phyloP scores from a whole-genome alignment of 2,797 vertebrate genomes.

The Peromyscus eremicus region DNA sequence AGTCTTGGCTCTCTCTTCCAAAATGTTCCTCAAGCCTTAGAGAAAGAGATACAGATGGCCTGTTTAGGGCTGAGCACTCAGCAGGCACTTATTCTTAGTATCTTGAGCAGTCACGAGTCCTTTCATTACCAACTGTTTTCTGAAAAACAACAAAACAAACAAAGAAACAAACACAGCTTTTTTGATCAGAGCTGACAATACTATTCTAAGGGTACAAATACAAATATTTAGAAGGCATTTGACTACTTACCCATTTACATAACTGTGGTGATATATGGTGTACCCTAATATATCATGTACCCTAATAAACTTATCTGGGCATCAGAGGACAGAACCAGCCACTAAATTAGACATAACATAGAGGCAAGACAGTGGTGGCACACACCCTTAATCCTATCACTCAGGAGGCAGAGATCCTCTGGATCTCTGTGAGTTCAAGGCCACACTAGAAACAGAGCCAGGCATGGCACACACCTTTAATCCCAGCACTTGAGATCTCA shows the following conservation, averaged over 20 bases:
- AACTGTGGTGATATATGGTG: not conserved
- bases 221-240: not conserved
- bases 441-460: too few relatives aligned
- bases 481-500: too few relatives aligned
- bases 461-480: too few relatives aligned
- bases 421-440: too few relatives aligned
- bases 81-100: not conserved
- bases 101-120: not conserved
- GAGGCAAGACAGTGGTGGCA: too few relatives aligned
- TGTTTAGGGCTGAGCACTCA: not conserved
- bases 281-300: too few relatives aligned
- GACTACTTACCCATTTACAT: not conserved
- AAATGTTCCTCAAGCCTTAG: not conserved
- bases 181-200: not conserved
- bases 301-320: too few relatives aligned
- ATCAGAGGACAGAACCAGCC: too few relatives aligned
- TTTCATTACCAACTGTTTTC: not conserved
- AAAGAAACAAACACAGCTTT: not conserved
- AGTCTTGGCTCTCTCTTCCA: not conserved
- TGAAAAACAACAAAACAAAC: not conserved
- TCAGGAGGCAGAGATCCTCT: too few relatives aligned
- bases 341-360: too few relatives aligned
- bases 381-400: too few relatives aligned
- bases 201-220: not conserved
- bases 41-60: too few relatives aligned